Percentiles rank a stretch among this genome's conserved stretches.
Evolutionary conservation across 2,113 vertebrate genomes (phyloP).

Genomic region (Sisor rabdophorus): DNA sequence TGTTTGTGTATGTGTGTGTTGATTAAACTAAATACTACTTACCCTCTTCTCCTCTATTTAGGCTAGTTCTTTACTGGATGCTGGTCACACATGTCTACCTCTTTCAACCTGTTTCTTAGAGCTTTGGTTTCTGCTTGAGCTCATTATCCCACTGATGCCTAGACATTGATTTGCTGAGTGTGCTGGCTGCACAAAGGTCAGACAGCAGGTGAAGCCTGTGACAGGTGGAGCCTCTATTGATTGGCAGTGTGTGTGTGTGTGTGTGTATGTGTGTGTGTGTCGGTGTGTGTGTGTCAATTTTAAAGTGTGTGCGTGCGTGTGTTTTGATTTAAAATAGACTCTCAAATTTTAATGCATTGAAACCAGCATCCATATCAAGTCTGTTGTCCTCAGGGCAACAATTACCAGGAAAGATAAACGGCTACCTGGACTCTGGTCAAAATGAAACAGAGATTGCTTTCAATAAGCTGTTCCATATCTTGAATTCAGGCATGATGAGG

Average conservation of each 20-base stretch:
- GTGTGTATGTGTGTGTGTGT: not conserved
- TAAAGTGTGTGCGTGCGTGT: not conserved
- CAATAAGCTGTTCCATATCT: slow-evolving; percentile 6
- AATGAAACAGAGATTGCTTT: not conserved
- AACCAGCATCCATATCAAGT: not conserved
- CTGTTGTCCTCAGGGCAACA: slow-evolving; percentile 6
- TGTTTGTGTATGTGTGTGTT: slow-evolving; percentile 7
- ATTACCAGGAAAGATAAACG: not conserved
- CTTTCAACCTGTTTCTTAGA: slow-evolving; percentile 18
- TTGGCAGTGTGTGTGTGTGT: not conserved
- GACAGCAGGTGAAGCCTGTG: slow-evolving; percentile 8
- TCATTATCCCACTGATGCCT: slow-evolving; percentile 36
- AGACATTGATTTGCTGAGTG: slow-evolving; percentile 40
- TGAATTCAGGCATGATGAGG: slow-evolving; percentile 1
- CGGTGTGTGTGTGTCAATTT: not conserved
- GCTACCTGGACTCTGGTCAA: not conserved
- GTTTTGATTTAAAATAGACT: not conserved
- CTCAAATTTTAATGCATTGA: not conserved
- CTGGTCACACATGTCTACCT: slow-evolving; percentile 12
- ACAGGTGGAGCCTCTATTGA: slow-evolving; percentile 22
- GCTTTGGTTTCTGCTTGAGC: slow-evolving; percentile 35
- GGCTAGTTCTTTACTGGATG: slow-evolving; percentile 15
- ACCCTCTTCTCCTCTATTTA: slow-evolving; percentile 13
- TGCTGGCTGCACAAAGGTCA: slow-evolving; percentile 42
- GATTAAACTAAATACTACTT: slow-evolving; percentile 35